Conservation (phyloP, 2,888 invertebrate species). For the Yponomeuta cagnagella region DNA sequence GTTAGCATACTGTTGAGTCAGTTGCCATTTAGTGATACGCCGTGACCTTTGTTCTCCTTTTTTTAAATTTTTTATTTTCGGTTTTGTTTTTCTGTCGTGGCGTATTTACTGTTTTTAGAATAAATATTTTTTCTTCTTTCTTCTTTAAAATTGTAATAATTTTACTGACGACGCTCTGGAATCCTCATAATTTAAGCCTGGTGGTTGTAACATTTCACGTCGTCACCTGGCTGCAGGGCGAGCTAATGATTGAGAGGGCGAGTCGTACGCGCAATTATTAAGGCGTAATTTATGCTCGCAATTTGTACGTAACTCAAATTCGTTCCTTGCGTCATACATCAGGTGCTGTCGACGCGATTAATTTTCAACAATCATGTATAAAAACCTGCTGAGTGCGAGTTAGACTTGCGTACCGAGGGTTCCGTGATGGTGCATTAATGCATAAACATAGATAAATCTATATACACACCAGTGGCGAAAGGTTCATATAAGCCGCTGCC, state of each 20-base stretch:
- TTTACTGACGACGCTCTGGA: background rate
- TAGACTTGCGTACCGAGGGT: conserved; percentile 18
- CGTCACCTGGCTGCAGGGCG: conserved; percentile 53
- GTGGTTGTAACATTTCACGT: conserved; percentile 46
- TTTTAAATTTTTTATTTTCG: no score
- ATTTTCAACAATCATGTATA: conserved; percentile 59
- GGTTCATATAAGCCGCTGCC: no score
- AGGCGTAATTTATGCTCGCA: conserved; percentile 72
- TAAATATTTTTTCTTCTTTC: no score
- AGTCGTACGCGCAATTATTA: conserved; percentile 67
- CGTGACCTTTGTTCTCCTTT: no score
- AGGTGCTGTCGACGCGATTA: conserved; percentile 48
- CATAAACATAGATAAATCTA: no score
- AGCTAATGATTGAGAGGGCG: conserved; percentile 50
- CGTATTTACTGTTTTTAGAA: no score
- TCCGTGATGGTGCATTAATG: conserved; percentile 26
- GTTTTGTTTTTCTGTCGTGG: no score
- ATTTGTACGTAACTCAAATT: conserved; percentile 71
- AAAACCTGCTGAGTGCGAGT: conserved; percentile 30
- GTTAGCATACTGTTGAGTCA: no score
- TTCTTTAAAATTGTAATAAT: no score
- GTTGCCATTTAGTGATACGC: no score
- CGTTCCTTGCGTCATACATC: conserved; percentile 70
- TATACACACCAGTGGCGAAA: no score
- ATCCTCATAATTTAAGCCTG: conserved; percentile 29